Conservation (phyloP, 2,888 invertebrate species). For the Prosopocoilus inquinatus region DNA sequence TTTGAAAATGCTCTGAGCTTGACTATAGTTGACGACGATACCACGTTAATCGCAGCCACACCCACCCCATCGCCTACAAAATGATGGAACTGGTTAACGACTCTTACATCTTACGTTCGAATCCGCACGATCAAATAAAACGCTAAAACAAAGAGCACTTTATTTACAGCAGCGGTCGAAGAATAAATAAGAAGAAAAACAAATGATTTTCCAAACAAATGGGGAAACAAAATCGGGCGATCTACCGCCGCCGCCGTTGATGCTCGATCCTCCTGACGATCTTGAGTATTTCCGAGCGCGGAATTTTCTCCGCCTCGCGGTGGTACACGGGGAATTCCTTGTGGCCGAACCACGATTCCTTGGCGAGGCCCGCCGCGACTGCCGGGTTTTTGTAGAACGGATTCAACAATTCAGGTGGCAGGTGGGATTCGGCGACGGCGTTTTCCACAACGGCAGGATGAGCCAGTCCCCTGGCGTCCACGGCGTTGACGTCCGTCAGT, state of each 20-base stretch:
- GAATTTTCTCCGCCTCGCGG: slow-evolving; percentile 78
- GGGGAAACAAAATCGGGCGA: no score
- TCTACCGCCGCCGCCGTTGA: slow-evolving; percentile 18
- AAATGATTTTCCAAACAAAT: no score
- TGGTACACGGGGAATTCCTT: slow-evolving; percentile 77
- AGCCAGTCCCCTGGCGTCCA: slow-evolving; percentile 43
- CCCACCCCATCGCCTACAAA: no score
- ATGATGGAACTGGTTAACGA: no score
- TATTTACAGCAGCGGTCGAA: no score
- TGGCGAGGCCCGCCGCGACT: slow-evolving; percentile 70
- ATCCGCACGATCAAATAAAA: no score
- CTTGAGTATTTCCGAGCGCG: slow-evolving; percentile 71
- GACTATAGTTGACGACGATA: no score
- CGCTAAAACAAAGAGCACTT: no score
- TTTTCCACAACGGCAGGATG: slow-evolving; percentile 74
- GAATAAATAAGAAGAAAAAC: no score
- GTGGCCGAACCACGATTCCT: slow-evolving; percentile 74
- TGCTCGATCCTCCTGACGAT: slow-evolving; percentile 74
- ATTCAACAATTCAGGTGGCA: slow-evolving; percentile 69
- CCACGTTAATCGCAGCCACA: no score
- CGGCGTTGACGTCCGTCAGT: not conserved
- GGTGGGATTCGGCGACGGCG: slow-evolving; percentile 66
- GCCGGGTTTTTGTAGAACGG: slow-evolving; percentile 76
- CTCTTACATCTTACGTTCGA: no score
- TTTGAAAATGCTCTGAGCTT: no score